These are phyloP conservation scores for Drosophila sp. DNA, from an alignment of 1,140 invertebrate species.

Conservation along the genomic window DNA sequence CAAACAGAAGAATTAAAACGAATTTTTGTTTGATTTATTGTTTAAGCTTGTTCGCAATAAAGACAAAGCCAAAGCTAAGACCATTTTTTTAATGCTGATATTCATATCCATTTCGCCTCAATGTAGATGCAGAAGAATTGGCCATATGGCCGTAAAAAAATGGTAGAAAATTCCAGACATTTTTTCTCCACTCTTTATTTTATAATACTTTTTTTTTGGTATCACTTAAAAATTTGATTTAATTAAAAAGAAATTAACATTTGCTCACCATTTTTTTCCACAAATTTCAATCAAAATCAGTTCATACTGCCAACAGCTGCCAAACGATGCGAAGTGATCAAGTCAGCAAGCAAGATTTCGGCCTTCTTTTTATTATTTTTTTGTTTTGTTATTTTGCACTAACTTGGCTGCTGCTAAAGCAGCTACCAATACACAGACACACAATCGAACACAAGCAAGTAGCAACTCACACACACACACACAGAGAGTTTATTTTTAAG, in stretches of 20 bases:
- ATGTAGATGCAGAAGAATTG: too few relatives aligned
- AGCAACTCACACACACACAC: conserved; percentile 28
- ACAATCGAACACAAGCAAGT: conserved; percentile 45
- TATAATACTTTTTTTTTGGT: conserved; percentile 21
- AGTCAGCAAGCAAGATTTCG: conserved; percentile 62
- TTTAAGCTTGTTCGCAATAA: too few relatives aligned
- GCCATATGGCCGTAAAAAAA: too few relatives aligned
- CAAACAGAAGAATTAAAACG: not conserved
- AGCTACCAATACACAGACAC: conserved; percentile 60
- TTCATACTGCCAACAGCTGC: conserved; percentile 81
- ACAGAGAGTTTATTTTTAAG: conserved; percentile 43
- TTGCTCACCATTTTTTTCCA: conserved; percentile 78
- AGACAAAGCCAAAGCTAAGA: too few relatives aligned
- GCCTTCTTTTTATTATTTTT: conserved; percentile 31
- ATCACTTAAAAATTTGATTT: conserved; percentile 51
- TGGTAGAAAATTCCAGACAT: not conserved
- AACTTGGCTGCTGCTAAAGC: conserved; percentile 58
- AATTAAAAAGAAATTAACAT: conserved; percentile 26
- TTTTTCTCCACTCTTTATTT: not conserved
- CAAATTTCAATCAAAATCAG: conserved; percentile 76
- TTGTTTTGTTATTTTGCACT: not conserved
- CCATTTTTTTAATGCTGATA: not conserved
- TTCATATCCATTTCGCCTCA: not conserved
- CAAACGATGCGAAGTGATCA: conserved; percentile 53
- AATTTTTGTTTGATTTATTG: not conserved